Evolutionary conservation across 2,888 invertebrate species (phyloP).

Genomic region (Agriotes lineatus): DNA sequence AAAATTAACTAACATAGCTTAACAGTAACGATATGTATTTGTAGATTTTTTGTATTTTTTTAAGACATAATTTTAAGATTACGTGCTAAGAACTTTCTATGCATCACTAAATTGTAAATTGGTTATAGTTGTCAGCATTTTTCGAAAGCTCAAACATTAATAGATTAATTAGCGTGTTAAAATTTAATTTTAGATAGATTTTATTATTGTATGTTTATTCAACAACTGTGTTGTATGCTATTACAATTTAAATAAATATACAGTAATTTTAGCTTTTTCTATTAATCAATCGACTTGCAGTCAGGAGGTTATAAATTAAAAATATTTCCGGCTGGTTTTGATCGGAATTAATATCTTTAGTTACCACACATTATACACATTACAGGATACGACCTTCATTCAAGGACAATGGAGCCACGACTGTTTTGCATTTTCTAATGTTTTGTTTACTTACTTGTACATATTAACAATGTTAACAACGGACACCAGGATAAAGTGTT

Average conservation of each 20-base stretch:
- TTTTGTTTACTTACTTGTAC: too few species aligned
- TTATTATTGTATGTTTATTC: slow-evolving; percentile 61
- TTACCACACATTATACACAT: too few species aligned
- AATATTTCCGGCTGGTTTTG: too few species aligned
- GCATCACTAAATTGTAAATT: slow-evolving; percentile 55
- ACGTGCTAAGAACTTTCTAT: slow-evolving; percentile 51
- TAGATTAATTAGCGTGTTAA: slow-evolving; percentile 56
- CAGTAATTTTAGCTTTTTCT: slow-evolving; percentile 62
- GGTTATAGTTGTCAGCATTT: slow-evolving; percentile 53
- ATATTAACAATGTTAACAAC: too few species aligned
- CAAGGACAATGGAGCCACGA: too few species aligned
- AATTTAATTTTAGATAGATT: slow-evolving; percentile 63
- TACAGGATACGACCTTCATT: too few species aligned
- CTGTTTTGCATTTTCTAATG: too few species aligned
- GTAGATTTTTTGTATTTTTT: slow-evolving; percentile 67
- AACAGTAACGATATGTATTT: slow-evolving; percentile 51
- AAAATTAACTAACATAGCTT: slow-evolving; percentile 58
- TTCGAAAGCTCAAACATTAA: slow-evolving; percentile 46
- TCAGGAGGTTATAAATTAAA: too few species aligned
- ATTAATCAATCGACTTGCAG: too few species aligned
- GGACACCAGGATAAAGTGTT: too few species aligned
- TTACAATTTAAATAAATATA: slow-evolving; percentile 65
- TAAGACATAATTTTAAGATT: slow-evolving; percentile 62
- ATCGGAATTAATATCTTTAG: too few species aligned
- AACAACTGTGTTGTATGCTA: slow-evolving; percentile 67